Conservation (phyloP, 2,113 vertebrate species). For the Grallaria varia region DNA sequence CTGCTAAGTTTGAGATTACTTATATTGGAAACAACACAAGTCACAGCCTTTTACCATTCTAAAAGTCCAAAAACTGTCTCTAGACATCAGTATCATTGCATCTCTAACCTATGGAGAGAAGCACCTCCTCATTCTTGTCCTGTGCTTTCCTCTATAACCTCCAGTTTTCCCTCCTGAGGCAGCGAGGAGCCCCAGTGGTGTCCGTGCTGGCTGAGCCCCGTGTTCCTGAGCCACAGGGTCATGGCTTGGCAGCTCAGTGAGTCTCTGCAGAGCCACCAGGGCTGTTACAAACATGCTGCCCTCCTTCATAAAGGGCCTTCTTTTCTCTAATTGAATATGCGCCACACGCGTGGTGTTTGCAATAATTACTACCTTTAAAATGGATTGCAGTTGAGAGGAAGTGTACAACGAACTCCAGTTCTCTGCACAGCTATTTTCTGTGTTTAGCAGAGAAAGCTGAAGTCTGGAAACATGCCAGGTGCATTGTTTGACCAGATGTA, state of each 20-base stretch:
- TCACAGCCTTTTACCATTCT: not conserved
- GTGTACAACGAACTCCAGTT: not conserved
- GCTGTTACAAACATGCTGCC: not conserved
- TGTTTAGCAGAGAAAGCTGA: slow-evolving; percentile 14
- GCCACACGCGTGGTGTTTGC: not conserved
- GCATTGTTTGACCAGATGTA: slow-evolving; percentile 57
- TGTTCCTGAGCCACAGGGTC: not conserved
- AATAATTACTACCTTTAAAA: slow-evolving; percentile 47
- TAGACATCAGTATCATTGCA: not conserved
- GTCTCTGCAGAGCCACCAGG: not conserved
- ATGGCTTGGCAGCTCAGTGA: not conserved
- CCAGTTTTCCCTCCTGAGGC: not conserved
- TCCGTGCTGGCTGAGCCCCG: not conserved
- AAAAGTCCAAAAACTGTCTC: not conserved
- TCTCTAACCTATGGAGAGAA: not conserved
- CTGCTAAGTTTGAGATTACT: not conserved
- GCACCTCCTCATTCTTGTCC: not conserved
- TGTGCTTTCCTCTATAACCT: not conserved
- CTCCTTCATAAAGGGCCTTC: not conserved
- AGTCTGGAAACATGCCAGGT: not conserved
- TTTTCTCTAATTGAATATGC: not conserved
- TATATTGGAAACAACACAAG: not conserved
- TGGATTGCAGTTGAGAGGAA: slow-evolving; percentile 1
- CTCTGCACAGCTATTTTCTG: slow-evolving; percentile 16
- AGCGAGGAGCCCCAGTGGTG: not conserved